Percentiles rank a stretch among this genome's conserved stretches.
phyloP scores from a whole-genome alignment of 2,888 invertebrate species.

The Catonia carolina region DNA sequence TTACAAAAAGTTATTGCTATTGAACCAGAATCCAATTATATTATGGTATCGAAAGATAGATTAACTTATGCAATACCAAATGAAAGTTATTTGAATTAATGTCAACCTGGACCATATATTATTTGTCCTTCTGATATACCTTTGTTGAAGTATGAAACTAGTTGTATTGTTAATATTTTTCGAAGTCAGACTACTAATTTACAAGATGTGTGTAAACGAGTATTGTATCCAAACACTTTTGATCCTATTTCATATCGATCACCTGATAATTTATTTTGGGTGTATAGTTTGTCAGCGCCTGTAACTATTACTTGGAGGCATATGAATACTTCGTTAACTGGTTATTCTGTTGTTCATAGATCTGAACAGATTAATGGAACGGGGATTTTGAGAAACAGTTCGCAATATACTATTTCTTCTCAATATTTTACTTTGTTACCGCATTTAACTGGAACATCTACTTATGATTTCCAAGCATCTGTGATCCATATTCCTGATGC shows the following conservation, averaged over 20 bases:
- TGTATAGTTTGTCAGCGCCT: not conserved
- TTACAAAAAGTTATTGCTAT: not conserved
- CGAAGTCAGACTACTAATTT: not conserved
- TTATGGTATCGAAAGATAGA: not conserved
- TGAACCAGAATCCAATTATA: not conserved
- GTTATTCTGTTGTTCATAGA: not conserved
- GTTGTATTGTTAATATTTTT: not conserved
- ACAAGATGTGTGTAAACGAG: not conserved
- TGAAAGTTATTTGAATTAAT: not conserved
- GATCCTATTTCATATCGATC: not conserved
- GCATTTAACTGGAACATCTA: not conserved
- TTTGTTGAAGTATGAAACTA: not conserved
- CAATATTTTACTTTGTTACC: not conserved
- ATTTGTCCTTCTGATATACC: not conserved
- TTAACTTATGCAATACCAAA: not conserved
- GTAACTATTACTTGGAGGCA: not conserved
- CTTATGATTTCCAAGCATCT: not conserved
- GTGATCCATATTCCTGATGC: not conserved
- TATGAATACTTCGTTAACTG: no score
- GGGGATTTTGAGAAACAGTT: not conserved
- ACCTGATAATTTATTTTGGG: not conserved
- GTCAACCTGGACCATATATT: not conserved
- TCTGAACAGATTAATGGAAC: not conserved
- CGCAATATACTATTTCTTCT: not conserved
- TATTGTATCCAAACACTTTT: not conserved